Evolutionary conservation across 2,888 invertebrate species (phyloP), one percentile per base, ranked within the genome.

Genomic region (Hanleya hanleyi): DNA sequence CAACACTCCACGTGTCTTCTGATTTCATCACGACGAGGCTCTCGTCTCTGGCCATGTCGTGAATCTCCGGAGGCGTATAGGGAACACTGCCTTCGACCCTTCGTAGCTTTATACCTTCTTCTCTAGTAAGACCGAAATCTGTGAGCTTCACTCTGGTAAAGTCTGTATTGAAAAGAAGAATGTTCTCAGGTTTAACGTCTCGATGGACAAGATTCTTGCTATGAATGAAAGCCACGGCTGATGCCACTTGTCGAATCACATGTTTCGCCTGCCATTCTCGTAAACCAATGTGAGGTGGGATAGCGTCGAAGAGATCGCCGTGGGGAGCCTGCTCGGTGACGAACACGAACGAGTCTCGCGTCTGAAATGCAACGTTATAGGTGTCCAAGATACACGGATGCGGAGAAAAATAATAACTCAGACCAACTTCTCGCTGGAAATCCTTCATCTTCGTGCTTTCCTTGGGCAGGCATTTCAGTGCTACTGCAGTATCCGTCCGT

Each of bases 1-100:
- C 98, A 90, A 97, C 96, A 91, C 98, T 97, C 98, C 98, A 98
- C 81, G 97, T 95, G 91, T 98, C 98, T 88, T 96, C 96, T 5
- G 51, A 22, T 26, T 95, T 94, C 89, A 95, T 94, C 75, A 97
- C 95, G 91, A 96, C 95, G 91, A 91, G 94, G 79, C 90, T 88
- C 81, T 92, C 92, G 38, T 92, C 89, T 73, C 89, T 89, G 22
- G 91, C 87, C 1, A 90, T 89, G 72, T 91, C 90, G 80, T 91
- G 91, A 26, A 98, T 95, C 93, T 98, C 98, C 0, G 98, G 98
- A 36, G 98, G 97, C 70, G 96, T 96, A 91, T 97, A 98, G 0
- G 96, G 96, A 77, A 96, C 91, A 95, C 97, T 77, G 37, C 71
- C 73, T 65, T 77, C 76, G 6, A 76, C 73, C 68, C 81, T 82